These are phyloP conservation scores for Podabrus alpinus DNA, from an alignment of 2,888 invertebrate species.

Conservation along the genomic window DNA sequence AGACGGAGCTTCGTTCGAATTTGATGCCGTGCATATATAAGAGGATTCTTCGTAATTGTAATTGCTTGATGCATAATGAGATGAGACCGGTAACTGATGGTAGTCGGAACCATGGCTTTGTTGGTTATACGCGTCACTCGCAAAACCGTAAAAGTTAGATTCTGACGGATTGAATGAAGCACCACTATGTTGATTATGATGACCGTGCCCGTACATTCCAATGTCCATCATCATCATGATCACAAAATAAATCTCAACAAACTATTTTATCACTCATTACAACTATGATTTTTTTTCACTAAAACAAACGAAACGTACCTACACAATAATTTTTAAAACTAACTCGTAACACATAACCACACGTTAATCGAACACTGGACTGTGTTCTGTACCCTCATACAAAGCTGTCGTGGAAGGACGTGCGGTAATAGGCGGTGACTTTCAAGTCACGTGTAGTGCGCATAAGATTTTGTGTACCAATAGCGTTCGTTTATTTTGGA, in stretches of 20 bases:
- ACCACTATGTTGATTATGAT: constrained; percentile 55
- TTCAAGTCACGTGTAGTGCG: constrained; percentile 46
- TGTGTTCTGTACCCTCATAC: constrained; percentile 35
- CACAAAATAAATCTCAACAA: constrained; percentile 12
- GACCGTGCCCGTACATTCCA: constrained; percentile 76
- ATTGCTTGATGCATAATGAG: constrained; percentile 50
- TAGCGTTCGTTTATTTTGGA: constrained; percentile 37
- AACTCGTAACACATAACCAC: constrained; percentile 24
- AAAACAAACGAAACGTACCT: background rate
- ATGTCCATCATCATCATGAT: constrained; percentile 82
- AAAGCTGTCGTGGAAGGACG: constrained; percentile 35
- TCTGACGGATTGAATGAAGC: constrained; percentile 49
- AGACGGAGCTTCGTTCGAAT: constrained; percentile 53
- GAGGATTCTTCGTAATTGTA: constrained; percentile 53
- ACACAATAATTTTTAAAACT: background rate
- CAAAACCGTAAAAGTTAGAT: constrained; percentile 47
- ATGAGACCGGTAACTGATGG: constrained; percentile 47
- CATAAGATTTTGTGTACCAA: constrained; percentile 44
- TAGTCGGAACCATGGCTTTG: constrained; percentile 48
- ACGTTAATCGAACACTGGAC: constrained; percentile 34
- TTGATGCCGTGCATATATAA: constrained; percentile 46
- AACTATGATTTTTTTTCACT: background rate
- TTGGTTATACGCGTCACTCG: constrained; percentile 44
- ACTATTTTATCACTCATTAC: background rate
- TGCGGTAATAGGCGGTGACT: constrained; percentile 44